A percentile compares a stretch with the other conserved stretches of the same genome.
Conservation (phyloP, 2,888 invertebrate species). For the Nudaria mundana region DNA sequence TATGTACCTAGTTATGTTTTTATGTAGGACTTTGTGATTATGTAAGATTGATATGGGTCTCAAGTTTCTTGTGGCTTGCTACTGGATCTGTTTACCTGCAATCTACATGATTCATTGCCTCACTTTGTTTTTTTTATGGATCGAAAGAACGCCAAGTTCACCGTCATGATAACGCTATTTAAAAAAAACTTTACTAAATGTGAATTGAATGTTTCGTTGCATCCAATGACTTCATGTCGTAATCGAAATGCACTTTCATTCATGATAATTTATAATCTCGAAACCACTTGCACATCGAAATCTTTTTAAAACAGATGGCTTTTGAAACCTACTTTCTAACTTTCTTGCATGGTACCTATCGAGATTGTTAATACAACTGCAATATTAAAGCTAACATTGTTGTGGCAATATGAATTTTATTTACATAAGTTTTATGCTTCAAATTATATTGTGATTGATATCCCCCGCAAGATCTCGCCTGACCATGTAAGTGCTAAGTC, state of each 20-base stretch:
- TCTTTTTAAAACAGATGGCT: constrained; percentile 7
- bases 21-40: not conserved
- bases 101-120: constrained; percentile 2
- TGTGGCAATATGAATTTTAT: constrained; percentile 24
- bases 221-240: no score
- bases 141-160: no score
- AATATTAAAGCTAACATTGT: constrained; percentile 6
- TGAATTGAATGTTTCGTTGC: no score
- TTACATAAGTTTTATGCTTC: constrained; percentile 19
- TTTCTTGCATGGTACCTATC: constrained; percentile 21
- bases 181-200: no score
- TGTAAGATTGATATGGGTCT: constrained; percentile 25
- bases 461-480: constrained; percentile 11
- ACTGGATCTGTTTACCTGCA: constrained; percentile 17
- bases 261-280: no score
- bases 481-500: constrained; percentile 22
- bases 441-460: constrained; percentile 20
- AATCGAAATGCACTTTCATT: no score
- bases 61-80: constrained; percentile 23
- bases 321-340: constrained; percentile 30
- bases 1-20: not conserved
- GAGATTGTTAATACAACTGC: constrained; percentile 15
- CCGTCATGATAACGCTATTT: no score
- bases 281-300: no score
- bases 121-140: not conserved